Base-by-base conservation (phyloP, 2,888 invertebrate species). In the Phaedon cochleariae region DNA sequence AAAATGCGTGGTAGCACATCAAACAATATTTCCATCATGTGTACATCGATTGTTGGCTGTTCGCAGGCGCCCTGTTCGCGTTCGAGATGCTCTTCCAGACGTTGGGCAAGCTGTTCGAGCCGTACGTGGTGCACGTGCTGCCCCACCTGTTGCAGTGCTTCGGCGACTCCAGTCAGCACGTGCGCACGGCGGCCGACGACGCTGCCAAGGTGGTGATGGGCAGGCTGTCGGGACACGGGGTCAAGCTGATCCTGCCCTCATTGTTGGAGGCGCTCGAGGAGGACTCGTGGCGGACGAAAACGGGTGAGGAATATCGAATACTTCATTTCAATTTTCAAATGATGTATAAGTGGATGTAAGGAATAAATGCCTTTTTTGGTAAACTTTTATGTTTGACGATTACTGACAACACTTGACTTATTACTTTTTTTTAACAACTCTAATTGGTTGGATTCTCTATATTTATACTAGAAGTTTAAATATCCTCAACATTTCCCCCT, bases 271-370 rank as follows among this genome's bases (percentile, higher is more conserved):
- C 97, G 31, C 85, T 99, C 62, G 95, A 98, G 82, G 96, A 98
- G 82, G 98, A 99, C 84, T 97, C 97, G 15, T 99, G 99, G 99
- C 87, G 99, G 79, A 99, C 99, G 0, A 98, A 98, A 85, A 95
- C 95, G 6, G 96, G 92, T 90, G 64, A 61, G 49, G 10, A 26
- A 52, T 21, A n/a, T 18, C 6, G 12, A 4, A 41, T n/a, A n/a
- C n/a, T n/a, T n/a, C 12, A 20, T 57, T 59, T 9, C 59, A 61
- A 46, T 60, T 62, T 68, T 59, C n/a, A n/a, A n/a, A n/a, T n/a
- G n/a, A n/a, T n/a, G n/a, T n/a, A n/a, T n/a, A n/a, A n/a, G n/a
- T n/a, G n/a, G n/a, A n/a, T n/a, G n/a, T n/a, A n/a, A n/a, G n/a
- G n/a, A n/a, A n/a, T n/a, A n/a, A n/a, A n/a, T n/a, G n/a, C n/a